These are phyloP conservation scores for Cygnus buccinator DNA, from an alignment of 2,113 vertebrate species.

Conservation along the genomic window DNA sequence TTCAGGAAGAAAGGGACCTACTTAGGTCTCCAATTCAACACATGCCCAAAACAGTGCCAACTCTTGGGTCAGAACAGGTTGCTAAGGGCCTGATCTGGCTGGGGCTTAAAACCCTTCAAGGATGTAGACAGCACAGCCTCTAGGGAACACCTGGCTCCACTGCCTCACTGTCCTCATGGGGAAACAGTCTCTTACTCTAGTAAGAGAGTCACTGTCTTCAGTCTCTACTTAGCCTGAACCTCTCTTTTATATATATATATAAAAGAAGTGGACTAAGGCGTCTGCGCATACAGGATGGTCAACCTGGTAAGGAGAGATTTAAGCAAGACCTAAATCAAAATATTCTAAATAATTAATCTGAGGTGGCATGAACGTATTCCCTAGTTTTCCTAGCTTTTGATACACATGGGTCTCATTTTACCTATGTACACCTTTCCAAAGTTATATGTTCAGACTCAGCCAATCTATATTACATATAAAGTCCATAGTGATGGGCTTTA, in stretches of 20 bases:
- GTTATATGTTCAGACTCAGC: not conserved
- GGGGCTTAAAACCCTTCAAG: not conserved
- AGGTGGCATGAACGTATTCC: not conserved
- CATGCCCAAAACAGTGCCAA: not conserved
- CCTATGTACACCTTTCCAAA: not conserved
- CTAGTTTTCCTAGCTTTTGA: not conserved
- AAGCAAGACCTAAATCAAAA: not conserved
- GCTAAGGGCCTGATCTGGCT: not conserved
- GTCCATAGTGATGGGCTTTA: not conserved
- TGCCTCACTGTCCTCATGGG: not conserved
- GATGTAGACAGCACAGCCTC: not conserved
- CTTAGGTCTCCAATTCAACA: not conserved
- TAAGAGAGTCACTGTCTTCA: no score
- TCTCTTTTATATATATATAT: not conserved
- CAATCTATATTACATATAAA: not conserved
- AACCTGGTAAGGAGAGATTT: not conserved
- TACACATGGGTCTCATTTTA: not conserved
- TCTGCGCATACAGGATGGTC: not conserved
- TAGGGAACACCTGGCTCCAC: not conserved
- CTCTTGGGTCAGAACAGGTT: not conserved
- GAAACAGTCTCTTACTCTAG: not conserved
- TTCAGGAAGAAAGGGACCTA: not conserved
- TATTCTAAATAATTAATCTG: not conserved
- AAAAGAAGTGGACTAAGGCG: not conserved
- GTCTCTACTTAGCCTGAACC: not conserved